Evolutionary conservation across 2,888 invertebrate genomes (phyloP), one percentile per base, ranked within the genome.

Genomic region (Yponomeuta sedellus): DNA sequence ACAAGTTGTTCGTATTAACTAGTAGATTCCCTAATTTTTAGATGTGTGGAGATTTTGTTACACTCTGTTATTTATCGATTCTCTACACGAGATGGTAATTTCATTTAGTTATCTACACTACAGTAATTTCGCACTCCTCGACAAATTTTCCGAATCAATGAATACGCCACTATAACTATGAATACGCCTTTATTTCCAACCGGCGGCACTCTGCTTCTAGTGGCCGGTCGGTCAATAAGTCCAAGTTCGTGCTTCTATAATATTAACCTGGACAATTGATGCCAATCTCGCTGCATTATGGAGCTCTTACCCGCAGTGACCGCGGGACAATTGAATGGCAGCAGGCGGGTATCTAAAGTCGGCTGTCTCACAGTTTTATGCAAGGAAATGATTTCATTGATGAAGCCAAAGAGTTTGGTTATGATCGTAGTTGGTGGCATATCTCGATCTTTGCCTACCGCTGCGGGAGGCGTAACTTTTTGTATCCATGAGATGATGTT

Each of bases 231-330:
- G 64, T 67, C 69, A 66, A 69, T 69, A 70, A 69, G 66, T 67
- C 61, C 66, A 65, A 68, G 67, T 68, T 70, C 69, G 69, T 70
- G 70, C 70, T 69, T 52, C 67, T 67, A 67, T 68, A 67, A 68
- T 67, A 69, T 69, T 69, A 69, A 68, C 67, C 44, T 66, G 69
- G 69, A 70, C 64, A 70, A 66, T 70, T 63, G 68, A 70, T 70
- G 68, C 56, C 70, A 69, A 70, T 70, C 70, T 68, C 61, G 61
- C 66, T 28, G 64, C 56, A 64, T 65, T 65, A 65, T 63, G 64
- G 65, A 63, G 64, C n/a, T 20, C 61, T 20, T 66, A 58, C 56
- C 66, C 57, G 34, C 34, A 34, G 34, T 6, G 1, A 34, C 34
- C 20, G 20, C 34, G 25, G 22, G 25, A 59, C 19, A 20, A 59